Base-by-base conservation (phyloP, 2,113 vertebrate genomes). In the Sinosuthora webbiana region DNA sequence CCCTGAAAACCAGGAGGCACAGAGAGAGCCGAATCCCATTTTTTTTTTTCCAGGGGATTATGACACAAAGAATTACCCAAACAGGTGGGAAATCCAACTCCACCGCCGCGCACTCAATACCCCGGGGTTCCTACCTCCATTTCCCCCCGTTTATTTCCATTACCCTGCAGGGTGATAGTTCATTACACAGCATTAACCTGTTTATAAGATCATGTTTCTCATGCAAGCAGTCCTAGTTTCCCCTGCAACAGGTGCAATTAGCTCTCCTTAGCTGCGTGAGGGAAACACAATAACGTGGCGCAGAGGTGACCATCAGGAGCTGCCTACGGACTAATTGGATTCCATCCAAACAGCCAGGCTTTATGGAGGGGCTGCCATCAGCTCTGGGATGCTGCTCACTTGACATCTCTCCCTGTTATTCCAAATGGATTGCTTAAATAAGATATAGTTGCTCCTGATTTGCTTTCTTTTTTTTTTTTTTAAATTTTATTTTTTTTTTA, bases 111-210 rank as follows among this genome's bases (percentile, higher is more conserved):
- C 60, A 18, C 4, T 5, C 41, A 80, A 56, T 69, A 83, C 90
- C 89, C 93, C 8, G 39, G 81, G 93, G 87, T 95, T 79, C 35
- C 92, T 30, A 41, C 94, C 84, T 95, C 74, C 11, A 37, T 74
- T 81, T 91, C 70, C 49, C 18, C 87, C 49, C 83, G 21, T 92
- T 96, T 94, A 93, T 96, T 97, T 85, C 95, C 94, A 90, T 84
- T 87, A 18, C 81, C 39, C 89, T 47, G 71, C 90, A 96, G 96
- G 96, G 21, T 91, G 92, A 86, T 77, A 92, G 97, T 86, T 97
- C 95, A 95, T 96, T 96, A 87, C 93, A 28, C 83, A 97, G 95
- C 91, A 93, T 97, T 94, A 96, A 94, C 90, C 87, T 91, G 90
- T 65, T 96, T 88, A 90, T 83, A 87, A 94, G 87, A 83, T 89